Evolutionary conservation across 2,797 vertebrate species (phyloP), one percentile per base, ranked within the genome.

Genomic region (Hemibagrus guttatus): DNA sequence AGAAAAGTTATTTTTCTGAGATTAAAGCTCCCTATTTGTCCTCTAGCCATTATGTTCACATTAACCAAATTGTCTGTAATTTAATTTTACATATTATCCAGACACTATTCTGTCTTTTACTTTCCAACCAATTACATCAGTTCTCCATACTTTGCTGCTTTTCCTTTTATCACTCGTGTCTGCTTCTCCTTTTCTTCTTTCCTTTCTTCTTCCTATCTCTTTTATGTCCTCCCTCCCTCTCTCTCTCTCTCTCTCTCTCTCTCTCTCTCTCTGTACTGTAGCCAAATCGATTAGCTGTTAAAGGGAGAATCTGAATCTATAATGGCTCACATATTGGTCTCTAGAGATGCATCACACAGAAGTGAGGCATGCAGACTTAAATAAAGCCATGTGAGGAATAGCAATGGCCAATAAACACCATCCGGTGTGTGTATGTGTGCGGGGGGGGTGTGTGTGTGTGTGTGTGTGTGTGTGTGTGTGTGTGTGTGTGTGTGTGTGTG

Each of bases 351-450:
- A 66, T 80, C 66, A 81, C 63, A 63, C 66, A 66, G 59, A 63
- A 64, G 78, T 52, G 49, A 66, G 46, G 72, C 13, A 8, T 88
- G 89, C 83, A 83, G 81, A 75, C 85, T 88, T 88, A 87, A 85
- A 75, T 79, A 85, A 86, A 88, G 84, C 39, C 79, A 87, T 83
- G 80, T 81, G 66, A 81, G 66, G 83, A 86, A 90, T 88, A 88
- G 68, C 74, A 88, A 88, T 90, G 52, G 71, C 35, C 56, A 81
- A 28, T 59, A 82, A 85, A 75, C 79, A 59, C 26, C 31, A 81
- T 13, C 35, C 46, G 49, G 52, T 46, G 26, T 78, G 68, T 72
- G 16, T 31, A 17, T 21, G n/a, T 76, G 52, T 59, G n/a, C n/a
- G n/a, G n/a, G n/a, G n/a, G n/a, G n/a, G n/a, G 26, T 31, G 76